Conservation (phyloP, 2,797 vertebrate species). For the Chelon labrosus region DNA sequence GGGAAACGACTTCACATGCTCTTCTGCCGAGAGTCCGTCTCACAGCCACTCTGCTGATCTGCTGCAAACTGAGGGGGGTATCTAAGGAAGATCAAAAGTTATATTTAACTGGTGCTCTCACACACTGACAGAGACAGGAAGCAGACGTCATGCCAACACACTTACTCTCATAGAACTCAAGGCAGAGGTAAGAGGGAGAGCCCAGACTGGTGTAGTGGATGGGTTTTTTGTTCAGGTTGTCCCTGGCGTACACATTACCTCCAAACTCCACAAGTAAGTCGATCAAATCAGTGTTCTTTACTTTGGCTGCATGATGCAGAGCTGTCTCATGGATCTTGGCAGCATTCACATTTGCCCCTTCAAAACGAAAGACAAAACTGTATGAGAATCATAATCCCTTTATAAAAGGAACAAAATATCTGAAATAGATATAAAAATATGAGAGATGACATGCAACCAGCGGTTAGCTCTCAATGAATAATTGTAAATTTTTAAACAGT, state of each 20-base stretch:
- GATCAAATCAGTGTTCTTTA: constrained; percentile 86
- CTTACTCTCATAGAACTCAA: constrained; percentile 92
- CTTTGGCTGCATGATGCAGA: constrained; percentile 94
- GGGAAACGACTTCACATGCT: constrained; percentile 81
- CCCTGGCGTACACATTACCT: constrained; percentile 90
- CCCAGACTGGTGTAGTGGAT: constrained; percentile 87
- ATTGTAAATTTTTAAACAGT: neutral
- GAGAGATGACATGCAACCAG: neutral
- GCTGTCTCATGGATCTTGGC: constrained; percentile 95
- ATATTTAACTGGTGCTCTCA: neutral
- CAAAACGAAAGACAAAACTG: constrained; percentile 10
- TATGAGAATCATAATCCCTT: neutral
- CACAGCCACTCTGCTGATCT: constrained; percentile 89
- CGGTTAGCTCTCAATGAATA: neutral
- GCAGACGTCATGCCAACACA: constrained; percentile 12
- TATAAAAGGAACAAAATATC: neutral
- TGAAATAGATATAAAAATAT: neutral
- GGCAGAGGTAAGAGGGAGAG: constrained; percentile 85
- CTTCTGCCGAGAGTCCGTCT: constrained; percentile 83
- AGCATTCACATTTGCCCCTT: constrained; percentile 95
- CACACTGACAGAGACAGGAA: neutral
- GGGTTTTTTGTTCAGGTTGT: constrained; percentile 92
- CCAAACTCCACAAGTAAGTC: constrained; percentile 94
- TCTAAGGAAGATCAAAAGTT: constrained; percentile 71
- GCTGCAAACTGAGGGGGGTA: constrained; percentile 89